Conservation (phyloP, 2,797 vertebrate genomes). For the Lutjanus argentimaculatus region DNA sequence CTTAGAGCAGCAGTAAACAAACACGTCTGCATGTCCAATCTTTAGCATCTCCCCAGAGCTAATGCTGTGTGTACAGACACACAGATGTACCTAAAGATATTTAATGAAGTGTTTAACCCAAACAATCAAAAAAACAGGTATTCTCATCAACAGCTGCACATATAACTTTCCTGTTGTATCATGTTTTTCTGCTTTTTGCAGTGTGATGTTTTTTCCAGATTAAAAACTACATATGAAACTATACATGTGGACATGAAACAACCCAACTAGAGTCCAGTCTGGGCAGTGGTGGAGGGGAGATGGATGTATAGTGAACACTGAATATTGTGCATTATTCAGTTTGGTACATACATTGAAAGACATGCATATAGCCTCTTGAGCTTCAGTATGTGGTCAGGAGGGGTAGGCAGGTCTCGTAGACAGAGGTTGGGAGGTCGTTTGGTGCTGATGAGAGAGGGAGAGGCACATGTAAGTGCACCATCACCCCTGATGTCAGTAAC, state of each 20-base stretch:
- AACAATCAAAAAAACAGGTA: not conserved
- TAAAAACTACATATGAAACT: not conserved
- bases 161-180: not conserved
- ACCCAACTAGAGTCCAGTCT: not conserved
- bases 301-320: not conserved
- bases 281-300: not conserved
- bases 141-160: not conserved
- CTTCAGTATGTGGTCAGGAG: not conserved
- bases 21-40: slow-evolving; percentile 36
- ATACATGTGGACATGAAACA: too few species aligned
- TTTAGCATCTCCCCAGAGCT: slow-evolving; percentile 33
- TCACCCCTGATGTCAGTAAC: not conserved
- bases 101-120: slow-evolving; percentile 13
- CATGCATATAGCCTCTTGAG: not conserved
- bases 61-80: slow-evolving; percentile 42
- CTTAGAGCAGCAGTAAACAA: slow-evolving; percentile 53
- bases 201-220: not conserved
- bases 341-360: not conserved
- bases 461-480: not conserved
- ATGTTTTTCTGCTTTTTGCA: not conserved
- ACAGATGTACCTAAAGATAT: slow-evolving; percentile 43
- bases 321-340: not conserved
- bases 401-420: too few species aligned
- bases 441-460: not conserved
- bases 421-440: not conserved